These are phyloP conservation scores for Heliornis fulica DNA, from an alignment of 2,113 vertebrate genomes.

Conservation along the genomic window DNA sequence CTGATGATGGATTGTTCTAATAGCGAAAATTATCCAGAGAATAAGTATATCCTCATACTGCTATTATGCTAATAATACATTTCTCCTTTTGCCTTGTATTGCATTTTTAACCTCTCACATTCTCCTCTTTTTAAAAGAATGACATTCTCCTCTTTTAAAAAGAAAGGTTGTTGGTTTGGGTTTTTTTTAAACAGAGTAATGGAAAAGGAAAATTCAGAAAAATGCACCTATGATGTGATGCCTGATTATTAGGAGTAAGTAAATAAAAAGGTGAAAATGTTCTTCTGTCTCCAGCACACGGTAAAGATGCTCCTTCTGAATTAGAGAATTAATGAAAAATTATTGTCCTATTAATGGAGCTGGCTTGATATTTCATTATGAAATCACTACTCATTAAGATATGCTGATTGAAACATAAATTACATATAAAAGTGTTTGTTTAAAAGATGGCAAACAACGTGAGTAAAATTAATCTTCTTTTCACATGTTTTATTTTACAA, in stretches of 20 bases:
- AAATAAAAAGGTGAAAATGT: background rate
- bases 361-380: background rate
- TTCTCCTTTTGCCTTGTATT: background rate
- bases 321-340: background rate
- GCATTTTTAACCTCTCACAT: background rate
- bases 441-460: background rate
- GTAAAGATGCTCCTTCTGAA: background rate
- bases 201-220: background rate
- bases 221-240: background rate
- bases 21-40: conserved; percentile 18
- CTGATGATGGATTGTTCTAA: conserved; percentile 73
- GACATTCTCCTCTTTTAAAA: background rate
- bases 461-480: background rate
- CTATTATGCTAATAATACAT: background rate
- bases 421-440: background rate
- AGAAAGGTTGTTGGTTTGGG: background rate
- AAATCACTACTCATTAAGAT: background rate
- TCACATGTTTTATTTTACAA: background rate
- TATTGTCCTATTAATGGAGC: background rate
- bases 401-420: background rate
- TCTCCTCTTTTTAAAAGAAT: background rate
- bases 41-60: conserved; percentile 45
- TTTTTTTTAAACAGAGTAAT: background rate
- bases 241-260: background rate
- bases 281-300: background rate